Percentiles rank a stretch among this genome's conserved stretches.
phyloP scores from a whole-genome alignment of 1,140 invertebrate species.

The Saxidomus purpurata region DNA sequence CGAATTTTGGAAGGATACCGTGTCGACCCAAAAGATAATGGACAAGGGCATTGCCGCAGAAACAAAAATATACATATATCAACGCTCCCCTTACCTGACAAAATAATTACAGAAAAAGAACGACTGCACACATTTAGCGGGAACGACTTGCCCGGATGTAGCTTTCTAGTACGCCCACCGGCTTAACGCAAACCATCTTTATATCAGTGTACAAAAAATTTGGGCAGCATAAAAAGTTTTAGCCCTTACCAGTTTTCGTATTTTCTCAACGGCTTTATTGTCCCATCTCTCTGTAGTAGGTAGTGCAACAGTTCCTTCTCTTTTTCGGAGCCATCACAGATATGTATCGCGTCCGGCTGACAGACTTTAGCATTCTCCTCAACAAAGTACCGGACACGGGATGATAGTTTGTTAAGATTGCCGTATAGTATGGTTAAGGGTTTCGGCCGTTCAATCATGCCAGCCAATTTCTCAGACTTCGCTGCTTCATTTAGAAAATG shows the following conservation, averaged over 20 bases:
- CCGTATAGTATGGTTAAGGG: conserved; percentile 76
- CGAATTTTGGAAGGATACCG: no score
- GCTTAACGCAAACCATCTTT: no score
- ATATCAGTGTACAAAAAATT: no score
- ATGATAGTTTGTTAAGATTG: conserved; percentile 77
- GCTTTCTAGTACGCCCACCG: no score
- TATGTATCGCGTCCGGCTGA: conserved; percentile 94
- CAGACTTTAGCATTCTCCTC: conserved; percentile 89
- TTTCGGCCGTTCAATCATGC: conserved; percentile 23
- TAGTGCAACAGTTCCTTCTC: conserved; percentile 91
- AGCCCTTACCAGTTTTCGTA: conserved; percentile 96
- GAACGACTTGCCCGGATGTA: no score
- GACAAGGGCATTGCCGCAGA: no score
- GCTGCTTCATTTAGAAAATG: conserved; percentile 56
- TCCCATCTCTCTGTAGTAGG: conserved; percentile 88
- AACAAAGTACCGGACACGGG: conserved; percentile 81
- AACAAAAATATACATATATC: no score
- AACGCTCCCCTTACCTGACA: no score
- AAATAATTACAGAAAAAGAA: no score
- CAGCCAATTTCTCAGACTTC: neutral
- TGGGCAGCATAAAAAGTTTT: no score
- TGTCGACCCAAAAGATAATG: no score
- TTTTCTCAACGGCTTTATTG: conserved; percentile 92
- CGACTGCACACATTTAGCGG: no score
- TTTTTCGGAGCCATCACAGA: conserved; percentile 96